Evolutionary conservation across 2,797 vertebrate genomes (phyloP), one percentile per base, ranked within the genome.

Genomic region (Gambelia wislizenii): DNA sequence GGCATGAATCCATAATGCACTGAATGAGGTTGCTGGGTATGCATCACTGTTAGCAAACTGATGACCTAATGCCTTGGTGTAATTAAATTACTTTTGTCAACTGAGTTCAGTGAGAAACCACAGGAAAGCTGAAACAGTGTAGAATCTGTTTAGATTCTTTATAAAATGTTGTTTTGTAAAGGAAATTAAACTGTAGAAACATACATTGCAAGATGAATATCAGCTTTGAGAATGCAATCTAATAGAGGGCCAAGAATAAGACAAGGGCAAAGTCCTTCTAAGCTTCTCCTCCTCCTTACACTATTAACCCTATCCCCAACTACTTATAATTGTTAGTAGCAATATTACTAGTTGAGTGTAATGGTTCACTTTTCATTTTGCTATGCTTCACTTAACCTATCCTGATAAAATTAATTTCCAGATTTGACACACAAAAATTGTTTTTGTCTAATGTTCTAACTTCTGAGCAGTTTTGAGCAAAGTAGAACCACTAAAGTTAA

Each of bases 81-180:
- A 64, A n/a, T 67, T 82, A 64, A 67, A 75, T 81, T 89, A 74
- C 67, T 61, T 30, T 10, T 87, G 4, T 83, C 79, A 75, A 75
- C 67, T 59, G 80, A 81, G 9, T 30, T 64, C 42, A 49, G 3
- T 78, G 74, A n/a, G n/a, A 89, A 81, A 54, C 44, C 47, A 36
- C 42, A 76, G 70, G 59, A 79, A 78, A 30, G 54, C 10, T 61
- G n/a, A 56, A 56, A 18, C 18, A 61, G 4, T 52, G 74, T 20
- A 83, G 39, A 69, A 83, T 67, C 49, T 70, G 27, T 33, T 33
- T 25, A 39, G 25, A 7, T 61, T n/a, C 12, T 39, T 52, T 64
- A 67, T 52, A 49, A 39, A 74, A 64, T 36, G 33, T 30, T 76
- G 69, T 74, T 89, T 75, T 67, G 22, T 39, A 83, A 27, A n/a